These are phyloP conservation scores for Caenorhabditis inopinata DNA, from an alignment of 1,140 invertebrate genomes.

Conservation along the genomic window DNA sequence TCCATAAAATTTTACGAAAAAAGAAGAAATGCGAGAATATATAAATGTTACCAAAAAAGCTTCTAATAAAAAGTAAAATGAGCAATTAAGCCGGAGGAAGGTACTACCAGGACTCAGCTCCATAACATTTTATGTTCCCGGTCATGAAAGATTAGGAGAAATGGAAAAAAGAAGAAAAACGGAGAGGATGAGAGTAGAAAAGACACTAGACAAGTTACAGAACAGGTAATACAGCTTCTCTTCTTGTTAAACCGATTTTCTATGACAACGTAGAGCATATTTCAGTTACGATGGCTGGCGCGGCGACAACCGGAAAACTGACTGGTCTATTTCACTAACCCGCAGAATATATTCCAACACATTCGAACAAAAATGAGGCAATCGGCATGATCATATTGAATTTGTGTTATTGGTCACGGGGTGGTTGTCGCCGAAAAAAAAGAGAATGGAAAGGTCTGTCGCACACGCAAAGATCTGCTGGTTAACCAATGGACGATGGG, in stretches of 20 bases:
- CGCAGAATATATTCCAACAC: background rate
- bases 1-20: no score
- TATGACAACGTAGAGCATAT: background rate
- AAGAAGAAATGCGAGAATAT: no score
- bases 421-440: background rate
- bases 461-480: background rate
- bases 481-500: background rate
- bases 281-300: no score
- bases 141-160: background rate
- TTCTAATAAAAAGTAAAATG: background rate
- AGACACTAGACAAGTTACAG: no score
- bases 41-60: no score
- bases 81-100: background rate
- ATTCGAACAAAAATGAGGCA: background rate
- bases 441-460: background rate
- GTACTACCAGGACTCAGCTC: background rate
- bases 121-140: background rate
- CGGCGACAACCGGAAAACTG: no score
- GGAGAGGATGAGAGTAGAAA: background rate
- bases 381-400: background rate
- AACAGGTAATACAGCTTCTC: no score
- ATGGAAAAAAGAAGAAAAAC: background rate
- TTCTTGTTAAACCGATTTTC: background rate
- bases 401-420: conserved; percentile 27
- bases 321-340: no score